Evolutionary conservation across 2,888 invertebrate species (phyloP).

Genomic region (Polyommatus icarus): DNA sequence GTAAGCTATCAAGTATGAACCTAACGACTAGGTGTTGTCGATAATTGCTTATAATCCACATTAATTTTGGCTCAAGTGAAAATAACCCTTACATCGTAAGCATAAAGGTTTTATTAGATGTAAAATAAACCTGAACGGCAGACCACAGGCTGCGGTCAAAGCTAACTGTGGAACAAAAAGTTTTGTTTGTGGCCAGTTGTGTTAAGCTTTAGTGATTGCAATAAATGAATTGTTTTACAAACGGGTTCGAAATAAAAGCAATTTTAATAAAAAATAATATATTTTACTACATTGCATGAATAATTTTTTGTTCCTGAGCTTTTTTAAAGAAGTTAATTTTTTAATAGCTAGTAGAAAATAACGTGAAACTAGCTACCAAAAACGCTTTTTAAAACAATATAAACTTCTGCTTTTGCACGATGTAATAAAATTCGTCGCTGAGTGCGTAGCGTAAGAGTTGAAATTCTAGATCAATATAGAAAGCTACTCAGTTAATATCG

Average conservation of each 20-base stretch:
- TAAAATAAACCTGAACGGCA: neutral
- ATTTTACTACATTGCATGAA: too few relatives aligned
- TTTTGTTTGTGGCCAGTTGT: constrained; percentile 1
- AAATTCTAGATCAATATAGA: constrained; percentile 6
- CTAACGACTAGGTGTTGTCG: neutral
- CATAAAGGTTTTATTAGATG: neutral
- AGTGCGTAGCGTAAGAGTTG: too few relatives aligned
- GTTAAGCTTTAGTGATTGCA: neutral
- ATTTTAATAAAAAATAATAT: neutral
- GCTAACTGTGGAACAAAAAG: neutral
- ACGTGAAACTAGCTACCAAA: too few relatives aligned
- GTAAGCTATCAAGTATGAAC: neutral
- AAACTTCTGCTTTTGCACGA: too few relatives aligned
- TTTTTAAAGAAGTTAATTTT: too few relatives aligned
- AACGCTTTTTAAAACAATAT: too few relatives aligned
- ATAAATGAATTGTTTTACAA: neutral
- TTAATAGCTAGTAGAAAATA: too few relatives aligned
- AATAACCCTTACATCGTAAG: neutral
- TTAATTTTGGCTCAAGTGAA: neutral
- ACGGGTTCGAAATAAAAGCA: neutral
- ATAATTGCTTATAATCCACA: neutral
- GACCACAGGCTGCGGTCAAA: neutral
- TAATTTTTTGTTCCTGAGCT: too few relatives aligned
- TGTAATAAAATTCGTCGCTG: too few relatives aligned
- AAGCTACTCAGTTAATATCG: neutral